Conservation (phyloP, 2,797 vertebrate genomes). For the Argyrosomus regius region DNA sequence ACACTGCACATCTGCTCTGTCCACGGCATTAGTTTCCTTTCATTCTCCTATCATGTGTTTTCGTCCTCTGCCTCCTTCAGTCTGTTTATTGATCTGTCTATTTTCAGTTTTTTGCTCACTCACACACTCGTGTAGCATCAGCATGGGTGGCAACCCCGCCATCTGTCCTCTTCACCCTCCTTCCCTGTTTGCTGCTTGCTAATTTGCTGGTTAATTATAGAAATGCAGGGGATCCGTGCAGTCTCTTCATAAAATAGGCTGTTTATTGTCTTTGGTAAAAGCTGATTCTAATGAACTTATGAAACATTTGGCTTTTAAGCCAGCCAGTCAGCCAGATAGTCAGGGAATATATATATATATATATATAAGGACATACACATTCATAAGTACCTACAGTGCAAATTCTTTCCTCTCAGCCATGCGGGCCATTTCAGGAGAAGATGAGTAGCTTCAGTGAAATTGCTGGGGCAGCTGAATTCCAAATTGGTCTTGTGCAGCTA, state of each 20-base stretch:
- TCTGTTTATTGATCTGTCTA: slow-evolving; percentile 63
- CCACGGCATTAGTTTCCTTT: slow-evolving; percentile 26
- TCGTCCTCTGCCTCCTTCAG: slow-evolving; percentile 54
- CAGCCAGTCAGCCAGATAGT: slow-evolving; percentile 26
- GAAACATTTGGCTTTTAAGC: slow-evolving; percentile 62
- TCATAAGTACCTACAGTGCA: slow-evolving; percentile 39
- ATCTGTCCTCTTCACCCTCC: slow-evolving; percentile 67
- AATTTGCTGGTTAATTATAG: slow-evolving; percentile 80
- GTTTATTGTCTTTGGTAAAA: slow-evolving; percentile 64
- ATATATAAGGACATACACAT: slow-evolving; percentile 28
- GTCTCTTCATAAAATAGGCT: slow-evolving; percentile 57
- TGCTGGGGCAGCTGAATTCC: slow-evolving; percentile 52
- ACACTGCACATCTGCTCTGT: slow-evolving; percentile 23
- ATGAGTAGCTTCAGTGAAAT: slow-evolving; percentile 54
- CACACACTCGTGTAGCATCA: slow-evolving; percentile 39
- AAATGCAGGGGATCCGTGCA: slow-evolving; percentile 63
- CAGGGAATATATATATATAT: slow-evolving; percentile 21
- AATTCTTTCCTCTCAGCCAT: slow-evolving; percentile 47
- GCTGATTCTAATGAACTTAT: slow-evolving; percentile 70
- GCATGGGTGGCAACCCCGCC: slow-evolving; percentile 61
- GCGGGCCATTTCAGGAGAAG: slow-evolving; percentile 40
- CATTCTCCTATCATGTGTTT: slow-evolving; percentile 30
- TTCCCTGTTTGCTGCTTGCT: slow-evolving; percentile 65
- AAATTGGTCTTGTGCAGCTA: slow-evolving; percentile 44
- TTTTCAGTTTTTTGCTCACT: slow-evolving; percentile 52